These are phyloP conservation scores for Lepas anatifera DNA, from an alignment of 2,888 invertebrate species.

Conservation along the genomic window DNA sequence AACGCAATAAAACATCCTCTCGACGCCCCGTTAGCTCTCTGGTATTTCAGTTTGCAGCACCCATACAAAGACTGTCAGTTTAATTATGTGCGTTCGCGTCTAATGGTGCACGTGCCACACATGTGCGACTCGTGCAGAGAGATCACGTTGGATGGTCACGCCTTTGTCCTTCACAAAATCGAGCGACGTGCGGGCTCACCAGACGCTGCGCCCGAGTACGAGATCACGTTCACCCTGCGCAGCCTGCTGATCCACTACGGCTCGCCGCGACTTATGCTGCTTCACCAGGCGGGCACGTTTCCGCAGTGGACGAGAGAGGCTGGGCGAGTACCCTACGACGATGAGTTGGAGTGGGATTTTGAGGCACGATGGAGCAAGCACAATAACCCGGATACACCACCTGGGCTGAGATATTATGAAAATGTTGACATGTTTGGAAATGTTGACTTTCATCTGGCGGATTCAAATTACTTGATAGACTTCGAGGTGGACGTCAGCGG, in stretches of 20 bases:
- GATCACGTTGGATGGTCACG: background rate
- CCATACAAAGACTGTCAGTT: background rate
- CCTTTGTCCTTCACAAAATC: background rate
- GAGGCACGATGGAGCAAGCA: background rate
- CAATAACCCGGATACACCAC: background rate
- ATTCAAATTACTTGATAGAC: background rate
- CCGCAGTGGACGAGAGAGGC: background rate
- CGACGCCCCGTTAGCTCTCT: no score
- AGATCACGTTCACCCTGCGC: slow-evolving; percentile 4
- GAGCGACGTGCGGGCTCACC: background rate
- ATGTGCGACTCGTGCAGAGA: background rate
- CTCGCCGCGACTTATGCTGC: background rate
- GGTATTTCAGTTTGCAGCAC: background rate
- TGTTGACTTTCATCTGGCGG: background rate
- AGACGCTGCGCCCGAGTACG: background rate
- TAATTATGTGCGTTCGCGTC: background rate
- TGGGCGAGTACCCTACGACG: no score
- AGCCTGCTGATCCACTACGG: background rate
- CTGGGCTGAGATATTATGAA: no score
- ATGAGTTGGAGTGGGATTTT: background rate
- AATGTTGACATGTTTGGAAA: background rate
- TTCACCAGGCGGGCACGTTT: slow-evolving; percentile 2
- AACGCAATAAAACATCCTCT: no score
- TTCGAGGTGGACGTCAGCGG: background rate
- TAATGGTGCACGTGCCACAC: background rate